Evolutionary conservation across 2,888 invertebrate genomes (phyloP).

Genomic region (Chymomyza fuscimana): DNA sequence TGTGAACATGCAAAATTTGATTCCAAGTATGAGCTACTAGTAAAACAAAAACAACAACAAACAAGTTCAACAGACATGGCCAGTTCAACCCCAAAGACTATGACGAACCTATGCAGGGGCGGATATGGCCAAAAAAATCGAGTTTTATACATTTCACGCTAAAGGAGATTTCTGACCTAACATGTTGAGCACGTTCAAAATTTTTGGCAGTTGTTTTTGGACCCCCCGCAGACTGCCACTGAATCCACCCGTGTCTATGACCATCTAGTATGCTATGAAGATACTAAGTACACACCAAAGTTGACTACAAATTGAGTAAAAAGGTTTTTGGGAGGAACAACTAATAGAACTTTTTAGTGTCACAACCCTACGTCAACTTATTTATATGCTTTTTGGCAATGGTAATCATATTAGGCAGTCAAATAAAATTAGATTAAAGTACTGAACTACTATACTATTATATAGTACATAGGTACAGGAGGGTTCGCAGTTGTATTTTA

Average conservation of each 20-base stretch:
- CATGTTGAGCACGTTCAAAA: no score
- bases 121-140: no score
- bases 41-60: not conserved
- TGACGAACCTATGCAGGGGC: no score
- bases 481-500: no score
- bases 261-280: not conserved
- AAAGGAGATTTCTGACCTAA: no score
- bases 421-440: not conserved
- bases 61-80: not conserved
- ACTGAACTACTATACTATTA: not conserved
- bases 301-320: not conserved
- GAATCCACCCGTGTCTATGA: not conserved
- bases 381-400: not conserved
- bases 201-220: no score
- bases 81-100: no score
- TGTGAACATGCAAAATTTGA: conserved; percentile 3
- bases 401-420: not conserved
- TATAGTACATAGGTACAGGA: no score
- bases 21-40: not conserved
- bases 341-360: not conserved
- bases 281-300: not conserved
- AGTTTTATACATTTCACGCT: no score
- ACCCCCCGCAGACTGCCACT: no score
- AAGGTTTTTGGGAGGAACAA: not conserved
- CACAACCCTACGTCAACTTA: not conserved